These are phyloP conservation scores for Thunnus maccoyii DNA, from an alignment of 2,113 vertebrate genomes.

Conservation along the genomic window DNA sequence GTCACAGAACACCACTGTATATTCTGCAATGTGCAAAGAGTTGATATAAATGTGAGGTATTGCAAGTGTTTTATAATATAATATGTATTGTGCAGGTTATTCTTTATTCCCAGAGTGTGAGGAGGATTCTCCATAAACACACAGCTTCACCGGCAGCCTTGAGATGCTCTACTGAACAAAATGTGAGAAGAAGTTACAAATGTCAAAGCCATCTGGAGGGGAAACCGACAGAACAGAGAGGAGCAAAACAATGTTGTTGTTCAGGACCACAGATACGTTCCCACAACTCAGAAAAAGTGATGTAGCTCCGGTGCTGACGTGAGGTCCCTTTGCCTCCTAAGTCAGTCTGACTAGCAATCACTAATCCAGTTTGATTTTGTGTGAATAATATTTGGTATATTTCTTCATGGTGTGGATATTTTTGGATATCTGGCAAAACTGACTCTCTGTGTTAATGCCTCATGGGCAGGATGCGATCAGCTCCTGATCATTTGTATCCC, in stretches of 20 bases:
- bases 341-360: background rate
- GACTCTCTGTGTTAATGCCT: constrained; percentile 10
- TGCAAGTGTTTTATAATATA: background rate
- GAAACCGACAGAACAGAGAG: background rate
- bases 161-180: constrained; percentile 15
- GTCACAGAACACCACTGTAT: too few species aligned
- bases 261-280: constrained; percentile 5
- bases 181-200: constrained; percentile 29
- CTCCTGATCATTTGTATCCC: constrained; percentile 12
- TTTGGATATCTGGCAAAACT: constrained; percentile 11
- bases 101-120: background rate
- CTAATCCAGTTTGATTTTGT: background rate
- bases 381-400: background rate
- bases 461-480: background rate
- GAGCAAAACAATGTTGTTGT: constrained; percentile 2
- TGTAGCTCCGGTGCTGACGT: background rate
- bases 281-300: constrained; percentile 8
- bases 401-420: constrained; percentile 17
- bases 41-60: background rate
- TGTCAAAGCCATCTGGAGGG: background rate
- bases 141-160: background rate
- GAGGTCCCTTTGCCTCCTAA: constrained; percentile 19
- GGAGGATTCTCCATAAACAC: background rate
- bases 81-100: background rate
- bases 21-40: background rate